Base-by-base conservation (phyloP, 2,797 vertebrate species). In the Hydrocynus forskahlii region DNA sequence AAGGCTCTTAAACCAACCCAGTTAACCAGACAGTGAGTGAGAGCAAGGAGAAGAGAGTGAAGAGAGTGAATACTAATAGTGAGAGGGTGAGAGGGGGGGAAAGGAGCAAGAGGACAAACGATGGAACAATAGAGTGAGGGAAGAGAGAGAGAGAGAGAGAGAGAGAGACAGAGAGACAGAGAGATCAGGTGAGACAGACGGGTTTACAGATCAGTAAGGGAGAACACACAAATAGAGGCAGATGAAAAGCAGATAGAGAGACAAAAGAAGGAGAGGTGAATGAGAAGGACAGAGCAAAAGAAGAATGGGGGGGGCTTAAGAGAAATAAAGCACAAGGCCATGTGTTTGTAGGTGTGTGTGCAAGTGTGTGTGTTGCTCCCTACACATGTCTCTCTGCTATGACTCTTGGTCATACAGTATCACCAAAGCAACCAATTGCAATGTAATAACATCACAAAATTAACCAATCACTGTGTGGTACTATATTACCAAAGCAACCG, bases 271-370 rank as follows among this genome's bases (percentile, higher is more conserved):
- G 54, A 59, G n/a, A 43, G 57, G 55, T 52, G 64, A 68, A 50
- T 21, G 25, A 45, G 19, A 25, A 29, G 52, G 54, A 69, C 45
- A 70, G n/a, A 38, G 5, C 29, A 35, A 5, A 43, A 38, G 40
- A 23, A 6, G 25, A 68, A 52, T 64, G 50, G 68, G 55, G 23
- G 45, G 64, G 59, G 63, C 38, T 72, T 40, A 25, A 50, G 21
- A 40, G 23, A 35, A 13, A 71, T 50, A 55, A n/a, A n/a, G 17
- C 17, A 29, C 80, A 76, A 81, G 74, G 80, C 21, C 67, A 76
- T 64, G 54, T 9, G 55, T 16, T 7, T 60, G 73, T 59, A 5
- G 50, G 19, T 5, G 54, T 75, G 45, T 10, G 29, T 29, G 70
- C 10, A 8, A 17, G 10, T 45, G n/a, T 78, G 54, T 17, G 35